Conservation (phyloP, 2,888 invertebrate genomes). For the Entomobrya proxima region DNA sequence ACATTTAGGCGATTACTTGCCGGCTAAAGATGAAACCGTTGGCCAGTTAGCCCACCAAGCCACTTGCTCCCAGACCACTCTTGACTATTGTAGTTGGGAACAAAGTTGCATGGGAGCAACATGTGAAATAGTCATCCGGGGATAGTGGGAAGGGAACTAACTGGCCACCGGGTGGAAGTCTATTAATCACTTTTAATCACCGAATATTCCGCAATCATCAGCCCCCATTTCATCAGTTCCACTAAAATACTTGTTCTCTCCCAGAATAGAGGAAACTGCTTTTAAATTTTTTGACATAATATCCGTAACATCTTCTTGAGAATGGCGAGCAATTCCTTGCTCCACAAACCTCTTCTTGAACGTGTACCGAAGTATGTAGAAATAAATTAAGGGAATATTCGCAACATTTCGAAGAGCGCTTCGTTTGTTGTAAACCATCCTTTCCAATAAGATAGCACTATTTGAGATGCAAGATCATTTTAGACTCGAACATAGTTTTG, state of each 20-base stretch:
- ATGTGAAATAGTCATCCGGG: too few relatives aligned
- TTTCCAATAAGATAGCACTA: constrained; percentile 57
- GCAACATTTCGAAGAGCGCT: constrained; percentile 59
- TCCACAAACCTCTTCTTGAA: background rate
- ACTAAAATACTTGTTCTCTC: constrained; percentile 68
- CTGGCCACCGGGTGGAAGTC: too few relatives aligned
- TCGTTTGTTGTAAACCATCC: constrained; percentile 44
- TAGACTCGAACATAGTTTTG: background rate
- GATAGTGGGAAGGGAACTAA: too few relatives aligned
- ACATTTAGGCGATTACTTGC: too few relatives aligned
- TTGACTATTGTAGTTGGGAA: too few relatives aligned
- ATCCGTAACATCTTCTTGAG: constrained; percentile 60
- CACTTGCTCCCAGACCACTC: too few relatives aligned
- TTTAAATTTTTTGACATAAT: constrained; percentile 65
- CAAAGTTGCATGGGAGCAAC: too few relatives aligned
- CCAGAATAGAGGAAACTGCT: constrained; percentile 65
- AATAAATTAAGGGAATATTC: constrained; percentile 66
- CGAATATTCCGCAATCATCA: constrained; percentile 77
- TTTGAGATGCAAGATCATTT: constrained; percentile 51
- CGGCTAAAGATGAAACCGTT: too few relatives aligned
- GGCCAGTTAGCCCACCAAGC: too few relatives aligned
- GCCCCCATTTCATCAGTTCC: constrained; percentile 73
- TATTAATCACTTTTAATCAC: too few relatives aligned
- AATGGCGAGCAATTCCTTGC: constrained; percentile 72
- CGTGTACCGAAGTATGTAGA: background rate